These are phyloP conservation scores for Bactericera cockerelli DNA, from an alignment of 1,140 invertebrate species.

Conservation along the genomic window DNA sequence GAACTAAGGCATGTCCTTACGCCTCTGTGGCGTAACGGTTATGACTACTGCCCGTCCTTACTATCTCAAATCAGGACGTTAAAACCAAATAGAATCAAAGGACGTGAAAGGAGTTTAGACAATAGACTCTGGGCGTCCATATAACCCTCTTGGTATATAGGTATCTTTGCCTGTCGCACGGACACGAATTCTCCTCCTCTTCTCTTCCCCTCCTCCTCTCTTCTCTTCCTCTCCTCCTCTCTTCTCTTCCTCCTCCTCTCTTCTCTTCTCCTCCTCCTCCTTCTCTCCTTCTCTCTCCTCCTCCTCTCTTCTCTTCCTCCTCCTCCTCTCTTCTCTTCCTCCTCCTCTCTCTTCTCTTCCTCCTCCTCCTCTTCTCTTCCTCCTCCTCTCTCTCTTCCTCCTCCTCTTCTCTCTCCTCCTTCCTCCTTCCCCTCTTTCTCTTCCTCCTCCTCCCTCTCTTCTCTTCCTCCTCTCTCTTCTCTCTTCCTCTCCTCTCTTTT, in stretches of 20 bases:
- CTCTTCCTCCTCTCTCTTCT: no score
- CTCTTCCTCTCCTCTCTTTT: no score
- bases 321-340: background rate
- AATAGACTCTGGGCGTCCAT: no score
- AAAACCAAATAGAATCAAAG: no score
- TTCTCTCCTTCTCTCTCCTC: background rate
- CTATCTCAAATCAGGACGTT: no score
- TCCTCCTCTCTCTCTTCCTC: background rate
- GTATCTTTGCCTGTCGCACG: no score
- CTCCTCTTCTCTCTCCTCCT: background rate
- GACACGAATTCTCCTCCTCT: no score
- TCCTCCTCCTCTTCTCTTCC: background rate
- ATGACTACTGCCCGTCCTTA: no score
- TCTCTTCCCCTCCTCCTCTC: background rate
- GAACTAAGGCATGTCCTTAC: no score
- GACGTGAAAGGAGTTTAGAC: no score
- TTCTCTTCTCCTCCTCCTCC: background rate
- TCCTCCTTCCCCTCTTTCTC: background rate
- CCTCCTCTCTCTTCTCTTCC: background rate
- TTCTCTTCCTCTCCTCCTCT: background rate
- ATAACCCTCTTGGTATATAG: background rate
- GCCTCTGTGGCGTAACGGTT: no score
- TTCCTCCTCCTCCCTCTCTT: background rate
- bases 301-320: background rate
- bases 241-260: background rate